Evolutionary conservation across 1,140 invertebrate genomes (phyloP), one percentile per base, ranked within the genome.

Genomic region (Drosophila lini): DNA sequence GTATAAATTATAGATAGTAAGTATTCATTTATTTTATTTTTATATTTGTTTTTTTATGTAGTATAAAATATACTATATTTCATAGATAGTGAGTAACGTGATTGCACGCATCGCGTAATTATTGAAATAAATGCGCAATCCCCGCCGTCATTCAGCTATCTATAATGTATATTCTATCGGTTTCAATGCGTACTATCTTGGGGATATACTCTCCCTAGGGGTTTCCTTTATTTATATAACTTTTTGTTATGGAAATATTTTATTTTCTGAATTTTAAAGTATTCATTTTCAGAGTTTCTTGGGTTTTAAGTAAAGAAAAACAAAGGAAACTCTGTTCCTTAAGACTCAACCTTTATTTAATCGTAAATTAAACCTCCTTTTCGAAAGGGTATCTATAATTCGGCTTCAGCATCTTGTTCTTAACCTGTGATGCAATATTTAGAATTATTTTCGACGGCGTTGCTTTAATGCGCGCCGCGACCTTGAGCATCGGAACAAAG

Each of bases 341-440:
- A 7, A 13, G 19, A 13, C 13, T 1, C 19, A 8, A 13, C 0
- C 11, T 2, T 44, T 13, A 2, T 22, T 5, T 11, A 10, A 11
- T 42, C 2, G 5, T 28, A 28, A 28, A 28, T 28, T 0, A 28
- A 28, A 28, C 25, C 10, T 15, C 11, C 11, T 15, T 0, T 6
- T 7, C 4, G 11, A 0, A 4, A 67, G 65, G 32, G 36, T 58
- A 36, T 57, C 1, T 3, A 10, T 19, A 13, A 11, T 42, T 67
- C 55, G 57, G 6, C 47, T 16, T 50, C 16, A 40, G 11, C 53
- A 4, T 11, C 40, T 34, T 10, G 44, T 42, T 41, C 47, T 36
- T 15, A 45, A 45, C 61, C 62, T 74, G 69, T 86, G 81, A 86
- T 85, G 81, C 81, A 85, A 86, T 81, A 85, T 85, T 81, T 74